Base-by-base conservation (phyloP, 1,140 invertebrate species). In the Drosophila carrolli region DNA sequence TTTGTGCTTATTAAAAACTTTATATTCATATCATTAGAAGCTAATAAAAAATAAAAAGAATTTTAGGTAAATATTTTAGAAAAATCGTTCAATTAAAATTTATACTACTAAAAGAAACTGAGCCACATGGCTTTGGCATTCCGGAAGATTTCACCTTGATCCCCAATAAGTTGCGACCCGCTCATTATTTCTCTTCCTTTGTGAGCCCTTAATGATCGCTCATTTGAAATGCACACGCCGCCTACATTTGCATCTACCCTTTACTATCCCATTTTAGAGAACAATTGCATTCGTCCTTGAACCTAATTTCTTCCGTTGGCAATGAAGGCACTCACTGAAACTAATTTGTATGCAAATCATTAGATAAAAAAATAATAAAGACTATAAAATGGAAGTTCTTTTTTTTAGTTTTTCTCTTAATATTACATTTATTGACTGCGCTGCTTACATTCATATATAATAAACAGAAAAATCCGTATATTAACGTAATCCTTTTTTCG, bases 231-330 rank as follows among this genome's bases (percentile, higher is more conserved):
- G 53, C 62, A 43, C 73, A 73, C 62, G 79, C 56, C 60, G 59
- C 54, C 54, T 50, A 46, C 41, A 70, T 75, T 56, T 65, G 54
- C 67, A 71, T 71, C 37, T 61, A 75, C 72, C 73, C 72, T 75
- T 83, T 83, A 41, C 47, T 59, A 67, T 55, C 46, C 44, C 46
- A 43, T 46, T 44, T 38, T 47, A 41, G 8, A 6, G 10, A 47
- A 60, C 60, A 59, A 43, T 59, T 16, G 27, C 16, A 47, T 71
- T 71, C 46, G 71, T 62, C 81, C 81, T 83, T 83, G 81, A 83
- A 47, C 27, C 32, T 16, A 37, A 29, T 73, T 51, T 60, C 8
- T 13, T 54, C 14, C 59, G 32, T 35, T 51, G 38, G 44, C 32
- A 27, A 40, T 63, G 29, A 44, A 55, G 8, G 13, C 35, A 48